These are phyloP conservation scores for Zaprionus lachaisei DNA, from an alignment of 1,140 invertebrate species.

Conservation along the genomic window DNA sequence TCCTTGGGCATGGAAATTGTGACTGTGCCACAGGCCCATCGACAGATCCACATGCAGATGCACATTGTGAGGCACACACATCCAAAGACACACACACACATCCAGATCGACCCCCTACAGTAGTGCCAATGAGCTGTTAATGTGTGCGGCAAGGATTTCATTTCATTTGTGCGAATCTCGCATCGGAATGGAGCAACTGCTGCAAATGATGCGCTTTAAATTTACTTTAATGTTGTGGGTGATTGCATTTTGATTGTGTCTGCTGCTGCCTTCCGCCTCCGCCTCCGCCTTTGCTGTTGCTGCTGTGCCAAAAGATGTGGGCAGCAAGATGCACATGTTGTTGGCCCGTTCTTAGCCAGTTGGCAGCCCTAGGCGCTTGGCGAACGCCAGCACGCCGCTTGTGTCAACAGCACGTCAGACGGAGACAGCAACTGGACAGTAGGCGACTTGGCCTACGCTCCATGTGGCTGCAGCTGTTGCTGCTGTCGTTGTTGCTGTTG, in stretches of 20 bases:
- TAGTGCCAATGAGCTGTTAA: slow-evolving; percentile 82
- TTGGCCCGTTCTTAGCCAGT: slow-evolving; percentile 44
- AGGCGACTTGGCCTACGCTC: slow-evolving; percentile 60
- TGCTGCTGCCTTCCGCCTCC: slow-evolving; percentile 5
- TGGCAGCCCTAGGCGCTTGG: slow-evolving; percentile 67
- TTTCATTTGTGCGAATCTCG: slow-evolving; percentile 61
- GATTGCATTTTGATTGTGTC: slow-evolving; percentile 75
- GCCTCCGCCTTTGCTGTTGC: not conserved
- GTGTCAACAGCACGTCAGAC: slow-evolving; percentile 79
- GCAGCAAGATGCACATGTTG: slow-evolving; percentile 56
- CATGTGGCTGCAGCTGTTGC: slow-evolving; percentile 33
- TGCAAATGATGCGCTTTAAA: slow-evolving; percentile 50
- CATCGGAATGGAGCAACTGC: slow-evolving; percentile 4
- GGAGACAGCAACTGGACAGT: slow-evolving; percentile 63
- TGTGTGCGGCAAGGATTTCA: slow-evolving; percentile 80
- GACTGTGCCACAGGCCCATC: slow-evolving; percentile 26
- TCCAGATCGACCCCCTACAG: slow-evolving; percentile 68
- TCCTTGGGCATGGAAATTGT: slow-evolving; percentile 25
- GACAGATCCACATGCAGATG: slow-evolving; percentile 7
- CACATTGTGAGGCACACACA: slow-evolving; percentile 8
- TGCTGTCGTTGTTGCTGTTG: slow-evolving; percentile 35
- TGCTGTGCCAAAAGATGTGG: slow-evolving; percentile 63
- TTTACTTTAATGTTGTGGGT: slow-evolving; percentile 79
- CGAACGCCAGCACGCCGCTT: slow-evolving; percentile 46
- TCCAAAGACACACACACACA: not conserved